Percentiles rank a stretch among this genome's conserved stretches.
Evolutionary conservation across 2,888 invertebrate genomes (phyloP).

Genomic region (Chorisops tibialis): DNA sequence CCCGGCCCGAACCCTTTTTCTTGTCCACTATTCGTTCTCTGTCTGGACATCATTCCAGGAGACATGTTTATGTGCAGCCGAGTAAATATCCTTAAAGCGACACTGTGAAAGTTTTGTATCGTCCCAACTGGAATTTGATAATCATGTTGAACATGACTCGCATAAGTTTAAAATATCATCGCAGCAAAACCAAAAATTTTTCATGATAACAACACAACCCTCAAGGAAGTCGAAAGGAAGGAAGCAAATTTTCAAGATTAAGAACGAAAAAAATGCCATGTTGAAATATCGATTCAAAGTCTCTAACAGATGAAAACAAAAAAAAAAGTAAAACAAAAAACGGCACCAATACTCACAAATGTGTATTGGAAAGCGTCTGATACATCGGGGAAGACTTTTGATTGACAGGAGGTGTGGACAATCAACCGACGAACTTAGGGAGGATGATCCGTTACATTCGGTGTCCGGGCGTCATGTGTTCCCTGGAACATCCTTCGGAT

Average conservation of each 20-base stretch:
- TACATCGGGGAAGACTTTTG: slow-evolving; percentile 29
- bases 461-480: slow-evolving; percentile 30
- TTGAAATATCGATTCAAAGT: neutral
- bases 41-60: slow-evolving; percentile 15
- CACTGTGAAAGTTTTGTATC: slow-evolving; percentile 20
- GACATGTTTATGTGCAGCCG: slow-evolving; percentile 11
- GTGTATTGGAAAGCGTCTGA: slow-evolving; percentile 2
- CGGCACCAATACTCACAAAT: neutral
- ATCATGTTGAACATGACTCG: slow-evolving; percentile 29
- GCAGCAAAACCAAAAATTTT: slow-evolving; percentile 17
- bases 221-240: slow-evolving; percentile 7
- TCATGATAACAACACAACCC: slow-evolving; percentile 17
- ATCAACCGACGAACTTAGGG: slow-evolving; percentile 24
- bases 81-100: slow-evolving; percentile 26
- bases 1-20: slow-evolving; percentile 15
- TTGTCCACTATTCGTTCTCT: slow-evolving; percentile 2
- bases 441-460: slow-evolving; percentile 28
- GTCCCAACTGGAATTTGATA: slow-evolving; percentile 23
- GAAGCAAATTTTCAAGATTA: slow-evolving; percentile 12
- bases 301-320: too few species aligned
- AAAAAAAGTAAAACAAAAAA: too few species aligned
- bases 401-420: slow-evolving; percentile 36
- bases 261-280: slow-evolving; percentile 11
- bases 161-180: slow-evolving; percentile 29
- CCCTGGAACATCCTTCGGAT: slow-evolving; percentile 18